Evolutionary conservation across 1,140 invertebrate species (phyloP).

Genomic region (Drosophila ercepeae): DNA sequence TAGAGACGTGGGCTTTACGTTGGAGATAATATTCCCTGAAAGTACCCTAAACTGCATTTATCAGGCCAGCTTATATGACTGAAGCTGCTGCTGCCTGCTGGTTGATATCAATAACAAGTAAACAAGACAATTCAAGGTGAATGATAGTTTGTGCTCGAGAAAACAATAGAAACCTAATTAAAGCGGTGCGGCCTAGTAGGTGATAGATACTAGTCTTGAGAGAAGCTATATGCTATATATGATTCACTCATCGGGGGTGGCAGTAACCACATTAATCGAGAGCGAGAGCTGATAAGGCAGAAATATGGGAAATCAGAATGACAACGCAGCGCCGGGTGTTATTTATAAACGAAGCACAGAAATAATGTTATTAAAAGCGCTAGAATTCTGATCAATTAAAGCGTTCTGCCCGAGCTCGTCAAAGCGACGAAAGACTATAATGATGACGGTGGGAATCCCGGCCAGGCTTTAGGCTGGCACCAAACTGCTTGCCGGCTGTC

Average conservation of each 20-base stretch:
- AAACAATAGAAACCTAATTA: conserved; percentile 37
- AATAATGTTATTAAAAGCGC: conserved; percentile 44
- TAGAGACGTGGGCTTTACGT: conserved; percentile 15
- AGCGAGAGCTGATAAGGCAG: conserved; percentile 27
- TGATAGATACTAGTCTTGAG: conserved; percentile 4
- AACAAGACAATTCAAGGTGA: conserved; percentile 40
- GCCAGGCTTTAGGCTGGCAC: conserved; percentile 60
- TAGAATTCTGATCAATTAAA: conserved; percentile 44
- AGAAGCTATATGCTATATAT: neutral
- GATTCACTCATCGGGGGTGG: conserved; percentile 15
- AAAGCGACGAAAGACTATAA: conserved; percentile 35
- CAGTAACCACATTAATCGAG: conserved; percentile 6
- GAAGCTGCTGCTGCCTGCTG: neutral
- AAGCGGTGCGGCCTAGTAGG: conserved; percentile 14
- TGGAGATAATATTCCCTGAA: conserved; percentile 45
- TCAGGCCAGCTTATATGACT: conserved; percentile 9
- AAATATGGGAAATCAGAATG: conserved; percentile 17
- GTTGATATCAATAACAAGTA: conserved; percentile 31
- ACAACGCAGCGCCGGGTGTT: conserved; percentile 6
- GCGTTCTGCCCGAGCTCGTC: conserved; percentile 39
- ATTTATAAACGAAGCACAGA: conserved; percentile 26
- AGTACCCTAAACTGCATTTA: conserved; percentile 37
- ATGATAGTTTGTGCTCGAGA: conserved; percentile 4
- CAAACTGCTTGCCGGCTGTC: conserved; percentile 51
- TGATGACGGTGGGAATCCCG: conserved; percentile 70